Evolutionary conservation across 1,140 invertebrate genomes (phyloP).

Genomic region (Temnothorax nylanderi): DNA sequence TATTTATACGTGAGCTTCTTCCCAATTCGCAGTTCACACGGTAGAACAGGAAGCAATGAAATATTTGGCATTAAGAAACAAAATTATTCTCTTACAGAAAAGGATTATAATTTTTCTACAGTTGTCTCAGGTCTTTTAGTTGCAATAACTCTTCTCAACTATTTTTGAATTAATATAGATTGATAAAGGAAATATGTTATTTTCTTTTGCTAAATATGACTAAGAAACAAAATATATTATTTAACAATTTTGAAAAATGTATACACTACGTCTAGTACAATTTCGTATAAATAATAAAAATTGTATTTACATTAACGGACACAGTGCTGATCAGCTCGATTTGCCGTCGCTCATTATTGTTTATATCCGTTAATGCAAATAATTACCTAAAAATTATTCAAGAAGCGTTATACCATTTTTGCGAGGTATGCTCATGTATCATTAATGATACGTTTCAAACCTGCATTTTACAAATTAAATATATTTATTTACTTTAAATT

Average conservation of each 20-base stretch:
- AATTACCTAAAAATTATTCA: neutral
- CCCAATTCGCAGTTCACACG: neutral
- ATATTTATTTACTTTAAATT: neutral
- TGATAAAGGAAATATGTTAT: too few species aligned
- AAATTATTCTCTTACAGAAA: neutral
- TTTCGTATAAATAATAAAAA: too few species aligned
- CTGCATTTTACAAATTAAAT: neutral
- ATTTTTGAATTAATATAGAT: too few species aligned
- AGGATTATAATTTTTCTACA: neutral
- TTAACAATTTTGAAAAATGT: too few species aligned
- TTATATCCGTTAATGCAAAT: neutral
- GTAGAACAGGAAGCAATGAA: neutral
- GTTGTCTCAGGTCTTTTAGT: neutral
- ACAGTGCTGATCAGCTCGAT: too few species aligned
- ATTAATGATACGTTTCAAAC: neutral
- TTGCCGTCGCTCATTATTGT: too few species aligned
- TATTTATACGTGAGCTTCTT: constrained; percentile 2
- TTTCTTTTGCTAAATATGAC: too few species aligned
- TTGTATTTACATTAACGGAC: neutral
- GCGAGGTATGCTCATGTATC: neutral
- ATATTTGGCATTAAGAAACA: constrained; percentile 12
- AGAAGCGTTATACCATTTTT: neutral
- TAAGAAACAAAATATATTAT: too few species aligned
- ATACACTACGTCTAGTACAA: too few species aligned
- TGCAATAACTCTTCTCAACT: too few species aligned